phyloP scores from a whole-genome alignment of 2,888 invertebrate species.

The Drosophila mettleri region DNA sequence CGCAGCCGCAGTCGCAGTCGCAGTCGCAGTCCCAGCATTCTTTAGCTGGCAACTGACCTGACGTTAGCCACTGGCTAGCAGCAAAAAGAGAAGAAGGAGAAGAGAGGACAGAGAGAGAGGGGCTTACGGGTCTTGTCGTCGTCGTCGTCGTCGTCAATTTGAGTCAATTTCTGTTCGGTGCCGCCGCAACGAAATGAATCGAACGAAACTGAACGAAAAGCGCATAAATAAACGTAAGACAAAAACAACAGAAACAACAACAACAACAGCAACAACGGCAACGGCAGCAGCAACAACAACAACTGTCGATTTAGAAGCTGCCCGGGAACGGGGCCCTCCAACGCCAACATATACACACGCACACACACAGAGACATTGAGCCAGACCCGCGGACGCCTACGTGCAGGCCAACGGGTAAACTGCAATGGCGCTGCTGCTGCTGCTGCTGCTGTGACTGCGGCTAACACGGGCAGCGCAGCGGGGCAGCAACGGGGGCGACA shows the following conservation, averaged over 20 bases:
- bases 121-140: slow-evolving; percentile 26
- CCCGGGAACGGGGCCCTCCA: slow-evolving; percentile 72
- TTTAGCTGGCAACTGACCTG: slow-evolving; percentile 55
- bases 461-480: slow-evolving; percentile 27
- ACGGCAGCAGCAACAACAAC: slow-evolving; percentile 24
- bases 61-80: slow-evolving; percentile 7
- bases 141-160: slow-evolving; percentile 66
- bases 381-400: slow-evolving; percentile 70
- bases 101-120: neutral
- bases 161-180: slow-evolving; percentile 74
- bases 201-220: slow-evolving; percentile 76
- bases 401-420: slow-evolving; percentile 61
- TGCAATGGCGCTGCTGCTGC: slow-evolving; percentile 60
- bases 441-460: slow-evolving; percentile 29
- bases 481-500: slow-evolving; percentile 35
- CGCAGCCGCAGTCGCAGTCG: slow-evolving; percentile 16
- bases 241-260: slow-evolving; percentile 35
- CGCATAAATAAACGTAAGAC: slow-evolving; percentile 73
- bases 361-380: slow-evolving; percentile 32
- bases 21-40: slow-evolving; percentile 60
- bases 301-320: slow-evolving; percentile 42
- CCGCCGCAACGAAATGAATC: slow-evolving; percentile 67
- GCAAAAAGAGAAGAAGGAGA: neutral
- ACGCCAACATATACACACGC: slow-evolving; percentile 56
- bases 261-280: slow-evolving; percentile 24